phyloP scores from a whole-genome alignment of 2,888 invertebrate genomes.

The Tipula lateralis region DNA sequence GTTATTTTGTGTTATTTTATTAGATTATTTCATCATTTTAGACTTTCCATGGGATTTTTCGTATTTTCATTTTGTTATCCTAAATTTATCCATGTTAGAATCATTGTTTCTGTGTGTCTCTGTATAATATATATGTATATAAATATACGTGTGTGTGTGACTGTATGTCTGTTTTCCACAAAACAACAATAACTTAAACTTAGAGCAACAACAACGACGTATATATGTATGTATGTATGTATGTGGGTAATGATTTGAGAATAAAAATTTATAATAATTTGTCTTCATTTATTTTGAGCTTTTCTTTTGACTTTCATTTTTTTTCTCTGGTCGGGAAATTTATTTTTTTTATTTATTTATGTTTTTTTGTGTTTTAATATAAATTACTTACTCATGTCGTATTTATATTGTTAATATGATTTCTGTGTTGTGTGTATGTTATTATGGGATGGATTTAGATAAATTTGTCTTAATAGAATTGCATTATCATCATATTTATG shows the following conservation, averaged over 20 bases:
- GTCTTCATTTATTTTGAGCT: constrained; percentile 24
- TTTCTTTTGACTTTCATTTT: constrained; percentile 4
- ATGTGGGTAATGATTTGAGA: constrained; percentile 24
- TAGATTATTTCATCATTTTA: constrained; percentile 19
- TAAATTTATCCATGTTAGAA: constrained; percentile 11
- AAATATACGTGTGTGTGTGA: background rate
- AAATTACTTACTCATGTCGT: constrained; percentile 24
- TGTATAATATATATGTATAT: too few relatives aligned
- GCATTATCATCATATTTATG: constrained; percentile 19
- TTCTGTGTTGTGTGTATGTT: background rate
- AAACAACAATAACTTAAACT: background rate
- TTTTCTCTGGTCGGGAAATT: background rate
- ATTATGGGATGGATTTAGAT: background rate
- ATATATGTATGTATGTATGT: background rate
- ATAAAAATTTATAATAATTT: constrained; percentile 24
- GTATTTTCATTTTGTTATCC: constrained; percentile 12
- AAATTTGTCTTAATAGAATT: constrained; percentile 24
- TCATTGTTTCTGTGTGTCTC: background rate
- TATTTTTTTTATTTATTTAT: background rate
- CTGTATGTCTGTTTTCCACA: background rate
- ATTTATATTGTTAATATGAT: constrained; percentile 24
- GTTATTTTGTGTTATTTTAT: constrained; percentile 13
- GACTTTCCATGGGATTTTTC: constrained; percentile 1
- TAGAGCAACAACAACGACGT: background rate
- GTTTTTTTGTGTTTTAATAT: background rate